These are phyloP conservation scores for Acanthosoma haemorrhoidale DNA, from an alignment of 2,888 invertebrate species.

Conservation along the genomic window DNA sequence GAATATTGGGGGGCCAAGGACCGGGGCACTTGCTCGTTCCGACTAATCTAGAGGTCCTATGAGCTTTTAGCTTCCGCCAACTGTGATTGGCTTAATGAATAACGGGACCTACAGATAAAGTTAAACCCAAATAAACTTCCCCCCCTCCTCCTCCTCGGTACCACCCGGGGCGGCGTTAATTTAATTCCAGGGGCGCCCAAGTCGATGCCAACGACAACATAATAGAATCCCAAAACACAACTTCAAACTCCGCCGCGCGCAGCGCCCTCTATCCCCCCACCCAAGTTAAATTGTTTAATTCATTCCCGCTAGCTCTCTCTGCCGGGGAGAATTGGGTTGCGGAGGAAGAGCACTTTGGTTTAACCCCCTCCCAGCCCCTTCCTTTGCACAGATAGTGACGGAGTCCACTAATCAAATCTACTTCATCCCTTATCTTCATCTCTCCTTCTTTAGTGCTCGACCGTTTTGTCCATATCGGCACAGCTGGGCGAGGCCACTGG, in stretches of 20 bases:
- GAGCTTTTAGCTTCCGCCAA: conserved; percentile 10
- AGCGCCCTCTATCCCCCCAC: conserved; percentile 12
- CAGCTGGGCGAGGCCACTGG: too few species aligned
- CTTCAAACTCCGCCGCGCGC: conserved; percentile 35
- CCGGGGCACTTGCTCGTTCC: background rate
- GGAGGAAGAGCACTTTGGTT: conserved; percentile 30
- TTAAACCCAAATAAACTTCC: conserved; percentile 40
- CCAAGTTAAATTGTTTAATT: conserved; percentile 40
- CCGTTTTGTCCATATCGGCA: too few species aligned
- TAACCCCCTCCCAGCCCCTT: conserved; percentile 9
- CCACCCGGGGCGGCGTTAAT: conserved; percentile 34
- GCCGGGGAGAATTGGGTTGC: conserved; percentile 28
- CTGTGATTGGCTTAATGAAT: conserved; percentile 40
- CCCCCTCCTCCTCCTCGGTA: conserved; percentile 28
- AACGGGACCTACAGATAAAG: conserved; percentile 39
- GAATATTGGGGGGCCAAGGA: too few species aligned
- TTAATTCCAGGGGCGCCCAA: conserved; percentile 38
- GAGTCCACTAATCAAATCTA: conserved; percentile 29
- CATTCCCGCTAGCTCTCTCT: conserved; percentile 32
- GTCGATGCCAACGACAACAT: conserved; percentile 41
- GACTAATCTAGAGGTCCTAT: conserved; percentile 6
- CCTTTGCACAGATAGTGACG: conserved; percentile 19
- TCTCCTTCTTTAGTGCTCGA: too few species aligned
- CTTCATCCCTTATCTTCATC: conserved; percentile 20
- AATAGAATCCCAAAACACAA: conserved; percentile 40